Evolutionary conservation across 2,888 invertebrate species (phyloP).

Genomic region (Drosophila seclusa): DNA sequence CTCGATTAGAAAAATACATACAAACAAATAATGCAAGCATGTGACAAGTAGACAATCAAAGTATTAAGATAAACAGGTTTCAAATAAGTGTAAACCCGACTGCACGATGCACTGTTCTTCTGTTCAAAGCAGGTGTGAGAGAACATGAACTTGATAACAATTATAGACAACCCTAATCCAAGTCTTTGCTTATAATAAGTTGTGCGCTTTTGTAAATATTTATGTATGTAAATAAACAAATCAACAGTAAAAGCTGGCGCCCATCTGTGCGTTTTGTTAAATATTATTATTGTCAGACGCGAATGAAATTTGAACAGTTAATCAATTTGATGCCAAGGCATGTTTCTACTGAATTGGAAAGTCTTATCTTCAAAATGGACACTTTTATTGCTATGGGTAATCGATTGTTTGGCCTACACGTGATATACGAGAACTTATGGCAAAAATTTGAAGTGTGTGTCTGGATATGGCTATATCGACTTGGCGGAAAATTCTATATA

Average conservation of each 20-base stretch:
- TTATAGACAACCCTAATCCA: background rate
- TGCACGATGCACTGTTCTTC: background rate
- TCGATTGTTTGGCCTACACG: background rate
- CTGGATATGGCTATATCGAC: background rate
- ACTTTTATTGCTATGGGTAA: background rate
- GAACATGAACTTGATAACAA: background rate
- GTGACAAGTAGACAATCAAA: constrained; percentile 23
- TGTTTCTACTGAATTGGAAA: background rate
- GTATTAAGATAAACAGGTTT: constrained; percentile 4
- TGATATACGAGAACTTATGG: background rate
- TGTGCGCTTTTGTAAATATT: background rate
- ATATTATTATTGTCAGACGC: background rate
- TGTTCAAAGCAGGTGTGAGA: background rate
- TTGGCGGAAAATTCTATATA: too few species aligned
- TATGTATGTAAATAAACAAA: background rate
- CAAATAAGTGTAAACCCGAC: background rate
- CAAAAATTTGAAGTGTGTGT: background rate
- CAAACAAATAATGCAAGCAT: constrained; percentile 16
- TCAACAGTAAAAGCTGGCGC: background rate
- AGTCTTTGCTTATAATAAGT: background rate
- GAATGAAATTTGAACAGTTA: background rate
- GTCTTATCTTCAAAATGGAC: background rate
- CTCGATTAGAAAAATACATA: constrained; percentile 16
- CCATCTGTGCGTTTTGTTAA: background rate
- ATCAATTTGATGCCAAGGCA: background rate